Evolutionary conservation across 2,113 vertebrate species (phyloP), one percentile per base, ranked within the genome.

Genomic region (Chloebia gouldiae): DNA sequence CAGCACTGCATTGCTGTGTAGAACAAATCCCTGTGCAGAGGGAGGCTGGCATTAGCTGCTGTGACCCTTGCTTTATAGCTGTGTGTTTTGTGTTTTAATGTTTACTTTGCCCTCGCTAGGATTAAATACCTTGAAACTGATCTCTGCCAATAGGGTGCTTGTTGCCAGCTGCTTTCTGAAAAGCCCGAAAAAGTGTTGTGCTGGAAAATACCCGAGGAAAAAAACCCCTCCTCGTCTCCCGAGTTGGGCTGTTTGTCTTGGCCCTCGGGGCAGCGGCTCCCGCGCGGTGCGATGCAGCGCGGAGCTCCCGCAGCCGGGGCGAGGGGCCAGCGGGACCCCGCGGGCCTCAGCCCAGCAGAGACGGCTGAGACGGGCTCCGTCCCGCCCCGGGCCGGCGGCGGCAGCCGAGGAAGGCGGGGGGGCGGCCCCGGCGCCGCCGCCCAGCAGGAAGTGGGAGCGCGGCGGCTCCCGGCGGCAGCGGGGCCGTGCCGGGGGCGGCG

Each of bases 361-460:
- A 4, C 14, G 22, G n/a, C 51, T 27, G 27, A 30, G 44, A 15
- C 4, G 2, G 50, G 25, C 24, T 9, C 7, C 28, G 69, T 28
- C 47, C 64, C 31, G 73, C 7, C 30, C 11, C 44, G 53, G 28
- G 25, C 31, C 39, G 75, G 37, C 50, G 16, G 61, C 33, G 20
- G 31, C 31, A 14, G 47, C 39, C 66, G 73, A 19, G 37, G 28
- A 45, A 49, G 42, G 76, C 61, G 35, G 57, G 65, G 40, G 33
- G 22, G 39, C 39, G 66, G 59, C 59, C 49, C 25, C 44, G 44
- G 65, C 33, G 44, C 44, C 44, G 23, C 44, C 64, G 64, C 65
- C 65, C 65, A 68, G 33, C 56, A 86, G 92, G 92, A 90, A 90
- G 92, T 27, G 59, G 59, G 49, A 87, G 37, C 59, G 90, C 42